A percentile compares a stretch with the other conserved stretches of the same genome.
Evolutionary conservation across 2,888 invertebrate species (phyloP).

Genomic region (Sminthurinus aureus): DNA sequence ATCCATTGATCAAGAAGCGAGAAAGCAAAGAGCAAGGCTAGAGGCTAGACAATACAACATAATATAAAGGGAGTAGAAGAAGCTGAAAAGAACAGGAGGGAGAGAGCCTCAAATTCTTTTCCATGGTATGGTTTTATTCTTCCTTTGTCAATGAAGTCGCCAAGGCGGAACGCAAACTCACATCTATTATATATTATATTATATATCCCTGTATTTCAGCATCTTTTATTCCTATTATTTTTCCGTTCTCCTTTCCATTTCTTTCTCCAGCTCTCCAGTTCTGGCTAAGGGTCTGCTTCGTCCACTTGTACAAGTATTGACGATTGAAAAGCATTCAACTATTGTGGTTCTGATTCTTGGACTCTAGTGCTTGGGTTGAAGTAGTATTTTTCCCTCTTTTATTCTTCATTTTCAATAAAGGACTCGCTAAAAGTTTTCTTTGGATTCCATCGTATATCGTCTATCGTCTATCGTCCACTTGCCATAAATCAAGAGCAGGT

Average conservation of each 20-base stretch:
- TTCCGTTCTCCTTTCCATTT: neutral
- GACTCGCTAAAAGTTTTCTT: constrained; percentile 30
- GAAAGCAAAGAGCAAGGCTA: too few species aligned
- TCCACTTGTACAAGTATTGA: too few species aligned
- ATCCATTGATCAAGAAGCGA: constrained; percentile 11
- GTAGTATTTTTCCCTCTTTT: neutral
- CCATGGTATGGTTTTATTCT: neutral
- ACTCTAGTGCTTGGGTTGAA: too few species aligned
- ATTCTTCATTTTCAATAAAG: constrained; percentile 41
- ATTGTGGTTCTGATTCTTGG: too few species aligned
- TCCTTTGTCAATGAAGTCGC: constrained; percentile 36
- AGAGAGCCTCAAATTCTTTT: constrained; percentile 27
- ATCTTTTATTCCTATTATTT: neutral
- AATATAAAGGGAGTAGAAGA: too few species aligned
- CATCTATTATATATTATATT: neutral
- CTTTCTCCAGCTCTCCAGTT: neutral
- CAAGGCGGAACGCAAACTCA: constrained; percentile 25
- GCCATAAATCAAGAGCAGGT: constrained; percentile 36
- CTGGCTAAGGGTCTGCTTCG: too few species aligned
- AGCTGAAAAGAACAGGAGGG: neutral
- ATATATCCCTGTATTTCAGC: too few species aligned
- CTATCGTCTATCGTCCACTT: constrained; percentile 23
- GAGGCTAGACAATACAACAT: too few species aligned
- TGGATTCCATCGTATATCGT: neutral
- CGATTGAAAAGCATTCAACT: too few species aligned